Conservation (phyloP, 2,113 vertebrate species). For the Periophthalmus modestus region DNA sequence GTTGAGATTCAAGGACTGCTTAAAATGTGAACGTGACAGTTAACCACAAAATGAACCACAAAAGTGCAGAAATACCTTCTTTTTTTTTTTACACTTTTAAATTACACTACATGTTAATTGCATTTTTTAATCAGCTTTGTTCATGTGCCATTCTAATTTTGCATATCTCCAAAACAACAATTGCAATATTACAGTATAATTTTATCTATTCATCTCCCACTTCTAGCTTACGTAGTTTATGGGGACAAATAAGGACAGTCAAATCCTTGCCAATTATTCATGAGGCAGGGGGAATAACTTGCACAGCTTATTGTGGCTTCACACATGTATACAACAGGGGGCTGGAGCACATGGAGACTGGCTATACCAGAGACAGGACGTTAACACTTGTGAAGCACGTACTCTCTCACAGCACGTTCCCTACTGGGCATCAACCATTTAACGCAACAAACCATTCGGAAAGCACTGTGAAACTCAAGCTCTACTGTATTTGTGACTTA, state of each 20-base stretch:
- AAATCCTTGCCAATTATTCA: slow-evolving; percentile 6
- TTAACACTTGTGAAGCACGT: slow-evolving; percentile 7
- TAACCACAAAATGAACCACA: no score
- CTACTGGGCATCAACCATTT: slow-evolving; percentile 15
- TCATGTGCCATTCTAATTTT: no score
- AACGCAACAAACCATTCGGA: slow-evolving; percentile 21
- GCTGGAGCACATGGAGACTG: background rate
- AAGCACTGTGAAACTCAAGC: slow-evolving; percentile 12
- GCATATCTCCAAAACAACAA: no score
- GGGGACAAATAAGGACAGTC: slow-evolving; percentile 17
- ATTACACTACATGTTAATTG: no score
- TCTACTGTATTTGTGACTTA: slow-evolving; percentile 24
- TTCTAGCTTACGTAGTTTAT: background rate
- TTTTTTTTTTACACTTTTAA: no score
- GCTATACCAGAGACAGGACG: slow-evolving; percentile 9
- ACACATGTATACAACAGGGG: slow-evolving; percentile 22
- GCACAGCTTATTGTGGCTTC: slow-evolving; percentile 8
- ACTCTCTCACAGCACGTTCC: slow-evolving; percentile 12
- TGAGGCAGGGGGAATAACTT: slow-evolving; percentile 17
- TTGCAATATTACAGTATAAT: no score
- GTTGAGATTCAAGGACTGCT: no score
- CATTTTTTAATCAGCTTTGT: no score
- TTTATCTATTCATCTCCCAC: no score
- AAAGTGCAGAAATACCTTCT: no score
- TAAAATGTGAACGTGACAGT: no score